phyloP scores from a whole-genome alignment of 92 coral and sea anemone genomes.

The Muricea muricata region DNA sequence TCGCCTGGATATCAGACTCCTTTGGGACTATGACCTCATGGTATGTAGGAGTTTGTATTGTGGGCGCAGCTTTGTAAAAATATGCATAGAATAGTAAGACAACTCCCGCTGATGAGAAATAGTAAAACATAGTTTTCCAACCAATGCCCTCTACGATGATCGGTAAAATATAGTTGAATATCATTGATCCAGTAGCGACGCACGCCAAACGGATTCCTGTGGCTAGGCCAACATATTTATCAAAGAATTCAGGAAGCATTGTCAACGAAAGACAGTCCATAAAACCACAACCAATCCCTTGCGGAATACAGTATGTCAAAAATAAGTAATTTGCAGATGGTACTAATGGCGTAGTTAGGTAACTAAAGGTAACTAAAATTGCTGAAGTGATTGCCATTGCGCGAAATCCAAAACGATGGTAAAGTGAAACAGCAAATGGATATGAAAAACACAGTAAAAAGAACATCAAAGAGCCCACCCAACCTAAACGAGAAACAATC shows the following conservation, averaged over 20 bases:
- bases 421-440: constrained; percentile 6
- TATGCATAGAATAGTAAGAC: neutral
- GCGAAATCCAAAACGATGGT: constrained; percentile 28
- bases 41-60: neutral
- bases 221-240: constrained; percentile 12
- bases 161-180: neutral
- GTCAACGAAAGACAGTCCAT: neutral
- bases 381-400: neutral
- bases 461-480: constrained; percentile 6
- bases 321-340: neutral
- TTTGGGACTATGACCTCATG: neutral
- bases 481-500: constrained; percentile 3
- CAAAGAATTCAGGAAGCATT: constrained; percentile 8
- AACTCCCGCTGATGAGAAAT: neutral
- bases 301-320: constrained; percentile 1
- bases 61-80: neutral
- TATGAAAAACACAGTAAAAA: neutral
- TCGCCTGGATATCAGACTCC: neutral
- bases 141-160: neutral
- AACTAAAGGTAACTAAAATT: neutral
- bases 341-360: constrained; percentile 16
- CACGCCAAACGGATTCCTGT: constrained; percentile 27
- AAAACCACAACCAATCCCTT: constrained; percentile 9
- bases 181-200: neutral
- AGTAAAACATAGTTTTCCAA: constrained; percentile 2